Evolutionary conservation across 1,140 invertebrate genomes (phyloP), one percentile per base, ranked within the genome.

Genomic region (Monochamus saltuarius): DNA sequence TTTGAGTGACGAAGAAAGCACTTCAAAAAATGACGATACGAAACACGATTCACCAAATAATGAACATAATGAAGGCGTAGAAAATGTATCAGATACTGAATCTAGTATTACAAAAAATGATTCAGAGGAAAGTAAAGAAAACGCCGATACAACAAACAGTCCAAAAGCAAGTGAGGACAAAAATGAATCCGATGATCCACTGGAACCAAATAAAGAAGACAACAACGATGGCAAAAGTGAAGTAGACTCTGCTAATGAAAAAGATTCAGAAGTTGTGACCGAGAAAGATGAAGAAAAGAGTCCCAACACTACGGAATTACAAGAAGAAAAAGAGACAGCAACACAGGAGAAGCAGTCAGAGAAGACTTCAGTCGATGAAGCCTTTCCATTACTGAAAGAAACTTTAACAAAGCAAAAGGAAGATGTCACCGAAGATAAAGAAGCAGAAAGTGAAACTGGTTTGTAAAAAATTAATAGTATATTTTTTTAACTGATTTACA

Each of bases 321-420:
- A 36, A 29, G 45, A 56, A 11, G 42, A 38, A 4, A 47, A 54
- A 11, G 10, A 47, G 29, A 54, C 29, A 36, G 16, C 8, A 11
- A 2, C 9, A 45, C 14, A 17, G 16, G 35, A 60, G 36, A 46
- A 52, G 8, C 37, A 52, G 7, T 45, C 42, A 36, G 50, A 42
- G 14, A 51, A 51, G 13, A n/a, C 47, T 10, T 19, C 14, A 29
- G 22, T 6, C 10, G 4, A 36, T 9, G 9, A 13, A 36, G 14
- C 14, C 8, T 54, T 10, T 17, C 39, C 38, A 9, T 51, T 51
- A 37, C 19, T 54, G 17, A 54, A 54, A 40, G 51, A 54, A 54
- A 42, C 37, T 19, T 38, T 54, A 4, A 54, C 36, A 4, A 54
- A 54, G 34, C 14, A 37, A 4, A 8, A 7, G 14, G 37, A 54